These are phyloP conservation scores for Drosophila busckii DNA, from an alignment of 1,140 invertebrate species.

Conservation along the genomic window DNA sequence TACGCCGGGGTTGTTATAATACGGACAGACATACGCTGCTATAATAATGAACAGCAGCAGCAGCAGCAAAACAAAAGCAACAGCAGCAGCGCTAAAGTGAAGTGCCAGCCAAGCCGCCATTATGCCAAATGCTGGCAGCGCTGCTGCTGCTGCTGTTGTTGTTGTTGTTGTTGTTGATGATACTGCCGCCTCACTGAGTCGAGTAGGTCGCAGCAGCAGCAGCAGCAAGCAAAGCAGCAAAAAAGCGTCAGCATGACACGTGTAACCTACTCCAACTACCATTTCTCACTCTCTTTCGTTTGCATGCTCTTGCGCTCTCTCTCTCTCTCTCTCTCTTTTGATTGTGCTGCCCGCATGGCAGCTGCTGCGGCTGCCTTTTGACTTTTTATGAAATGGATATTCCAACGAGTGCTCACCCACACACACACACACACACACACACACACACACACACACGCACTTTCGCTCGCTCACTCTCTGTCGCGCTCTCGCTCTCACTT, in stretches of 20 bases:
- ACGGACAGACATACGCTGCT: conserved; percentile 4
- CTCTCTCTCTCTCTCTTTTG: not conserved
- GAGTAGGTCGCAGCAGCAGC: conserved; percentile 10
- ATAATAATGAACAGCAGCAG: conserved; percentile 56
- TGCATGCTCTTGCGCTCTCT: too few relatives aligned
- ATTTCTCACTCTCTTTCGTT: not conserved
- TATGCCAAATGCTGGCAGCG: conserved; percentile 49
- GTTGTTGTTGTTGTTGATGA: too few relatives aligned
- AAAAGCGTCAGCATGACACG: conserved; percentile 56
- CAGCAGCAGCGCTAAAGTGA: conserved; percentile 41
- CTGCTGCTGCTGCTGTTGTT: conserved; percentile 16
- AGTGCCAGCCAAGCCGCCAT: conserved; percentile 54
- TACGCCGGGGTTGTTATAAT: not conserved
- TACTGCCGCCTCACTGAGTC: conserved; percentile 30
- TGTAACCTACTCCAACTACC: conserved; percentile 29
- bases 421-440: not conserved
- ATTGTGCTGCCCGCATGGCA: conserved; percentile 18
- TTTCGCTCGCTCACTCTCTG: not conserved
- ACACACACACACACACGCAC: not conserved
- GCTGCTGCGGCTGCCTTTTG: conserved; percentile 52
- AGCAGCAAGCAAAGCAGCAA: conserved; percentile 15
- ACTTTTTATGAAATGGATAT: conserved; percentile 77
- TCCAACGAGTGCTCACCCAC: conserved; percentile 21
- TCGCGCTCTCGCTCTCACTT: not conserved
- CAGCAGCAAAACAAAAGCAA: conserved; percentile 25